Conservation (phyloP, 2,888 invertebrate species). For the Stenotaenia linearis region DNA sequence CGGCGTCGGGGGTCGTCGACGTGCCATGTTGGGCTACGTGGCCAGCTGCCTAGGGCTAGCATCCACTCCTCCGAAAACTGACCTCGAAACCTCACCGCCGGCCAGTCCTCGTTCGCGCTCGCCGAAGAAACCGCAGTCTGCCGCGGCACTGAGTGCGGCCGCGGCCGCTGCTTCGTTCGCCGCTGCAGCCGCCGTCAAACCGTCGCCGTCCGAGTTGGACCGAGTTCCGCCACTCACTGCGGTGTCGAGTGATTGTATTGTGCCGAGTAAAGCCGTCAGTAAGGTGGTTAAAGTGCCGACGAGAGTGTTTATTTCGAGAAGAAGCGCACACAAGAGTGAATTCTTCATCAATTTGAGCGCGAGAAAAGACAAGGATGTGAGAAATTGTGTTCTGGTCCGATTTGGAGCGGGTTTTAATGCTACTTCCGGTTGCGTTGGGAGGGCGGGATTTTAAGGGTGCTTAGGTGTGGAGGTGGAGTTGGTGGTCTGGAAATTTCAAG, state of each 20-base stretch:
- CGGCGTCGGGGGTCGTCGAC: background rate
- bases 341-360: background rate
- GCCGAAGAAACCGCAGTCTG: background rate
- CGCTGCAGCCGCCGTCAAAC: background rate
- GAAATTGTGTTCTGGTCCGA: background rate
- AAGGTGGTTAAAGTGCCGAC: background rate
- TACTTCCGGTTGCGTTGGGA: too few species aligned
- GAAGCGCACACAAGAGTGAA: background rate
- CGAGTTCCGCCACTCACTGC: background rate
- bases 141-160: background rate
- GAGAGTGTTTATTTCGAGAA: background rate
- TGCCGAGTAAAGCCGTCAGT: background rate
- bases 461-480: too few species aligned
- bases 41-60: background rate
- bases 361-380: background rate
- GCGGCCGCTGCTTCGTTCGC: background rate
- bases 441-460: too few species aligned
- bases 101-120: background rate
- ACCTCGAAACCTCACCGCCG: background rate
- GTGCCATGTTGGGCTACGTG: conserved; percentile 8
- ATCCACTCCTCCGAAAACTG: background rate
- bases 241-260: background rate
- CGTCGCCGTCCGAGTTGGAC: background rate
- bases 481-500: too few species aligned
- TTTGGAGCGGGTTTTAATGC: background rate